Evolutionary conservation across 2,797 vertebrate species (phyloP), one percentile per base, ranked within the genome.

Genomic region (Smutsia gigantea): DNA sequence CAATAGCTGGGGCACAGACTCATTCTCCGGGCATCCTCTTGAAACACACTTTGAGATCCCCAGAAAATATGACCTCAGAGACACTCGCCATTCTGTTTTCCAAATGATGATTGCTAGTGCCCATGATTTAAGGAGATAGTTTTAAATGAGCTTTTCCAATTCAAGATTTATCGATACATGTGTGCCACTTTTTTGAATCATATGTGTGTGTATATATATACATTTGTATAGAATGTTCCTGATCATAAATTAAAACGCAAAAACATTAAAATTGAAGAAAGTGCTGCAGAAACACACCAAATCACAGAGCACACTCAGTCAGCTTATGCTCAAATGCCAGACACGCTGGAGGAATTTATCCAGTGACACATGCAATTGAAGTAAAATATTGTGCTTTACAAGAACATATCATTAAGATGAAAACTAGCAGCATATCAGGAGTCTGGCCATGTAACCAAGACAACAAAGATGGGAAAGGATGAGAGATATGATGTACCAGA

Each of bases 391-490:
- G 97, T 98, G 97, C 98, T 98, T 98, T 98, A 96, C 59, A 55
- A 98, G 98, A 98, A 97, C 86, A 11, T 97, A 96, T 98, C 98
- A 98, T 98, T 98, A 98, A 98, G 98, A 98, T 97, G 98, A 98
- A 98, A 98, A 97, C 98, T 98, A 98, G 98, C 98, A 96, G 97
- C 78, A 0, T 96, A 97, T 98, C 97, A 96, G 94, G 97, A 98
- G 93, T 96, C 98, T 97, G 98, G 97, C 97, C 96, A 53, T 97
- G 98, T 99, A 99, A 99, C 98, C 98, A 99, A 98, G 98, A 99
- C 98, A 98, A 98, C 98, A 98, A 98, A 98, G 97, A 97, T 89
- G 95, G 97, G 97, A 98, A 86, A 97, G 96, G 97, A 96, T 90
- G 72, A 94, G 97, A 98, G 81, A 82, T 39, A 5, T 1, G 69